Base-by-base conservation (phyloP, 2,797 vertebrate species). In the Betta splendens region DNA sequence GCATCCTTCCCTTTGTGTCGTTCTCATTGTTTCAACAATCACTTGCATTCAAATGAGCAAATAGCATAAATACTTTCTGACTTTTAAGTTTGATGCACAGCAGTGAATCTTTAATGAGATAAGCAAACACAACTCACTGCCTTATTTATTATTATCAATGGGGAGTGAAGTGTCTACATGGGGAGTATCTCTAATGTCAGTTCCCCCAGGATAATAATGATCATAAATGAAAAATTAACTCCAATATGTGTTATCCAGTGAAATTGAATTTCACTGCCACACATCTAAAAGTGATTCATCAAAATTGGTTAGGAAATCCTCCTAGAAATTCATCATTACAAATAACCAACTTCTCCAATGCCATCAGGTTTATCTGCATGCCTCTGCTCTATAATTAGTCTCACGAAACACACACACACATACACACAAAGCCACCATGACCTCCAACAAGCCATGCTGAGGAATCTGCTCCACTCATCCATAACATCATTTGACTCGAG, bases 401-500 rank as follows among this genome's bases (percentile, higher is more conserved):
- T 28, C 31, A 10, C 23, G 37, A n/a, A 55, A 50, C 4, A 50
- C n/a, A n/a, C n/a, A 20, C 35, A 37, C 47, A 28, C 31, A 10
- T 23, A 37, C n/a, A 55, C 22, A 50, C 4, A 50, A 45, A 42
- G 15, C 11, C 22, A 9, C 15, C 25, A 16, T 53, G 33, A 44
- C 26, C 32, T 40, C 16, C 23, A 40, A 22, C 16, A 16, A 9
- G 43, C 21, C 21, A 22, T 21, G 12, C 3, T 5, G 25, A 3
- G 13, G 47, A 46, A 60, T 37, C 23, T 13, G 15, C 15, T 26
- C 29, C 20, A 22, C 43, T 51, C 44, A 23, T 9, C 26, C 6
- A 8, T 46, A 37, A 50, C 40, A 39, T 12, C 28, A 53, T 66
- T 66, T 37, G 21, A 56, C 53, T 40, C 35, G 7, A 7, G 16